phyloP scores from a whole-genome alignment of 2,113 vertebrate species.

The Microtus ochrogaster region DNA sequence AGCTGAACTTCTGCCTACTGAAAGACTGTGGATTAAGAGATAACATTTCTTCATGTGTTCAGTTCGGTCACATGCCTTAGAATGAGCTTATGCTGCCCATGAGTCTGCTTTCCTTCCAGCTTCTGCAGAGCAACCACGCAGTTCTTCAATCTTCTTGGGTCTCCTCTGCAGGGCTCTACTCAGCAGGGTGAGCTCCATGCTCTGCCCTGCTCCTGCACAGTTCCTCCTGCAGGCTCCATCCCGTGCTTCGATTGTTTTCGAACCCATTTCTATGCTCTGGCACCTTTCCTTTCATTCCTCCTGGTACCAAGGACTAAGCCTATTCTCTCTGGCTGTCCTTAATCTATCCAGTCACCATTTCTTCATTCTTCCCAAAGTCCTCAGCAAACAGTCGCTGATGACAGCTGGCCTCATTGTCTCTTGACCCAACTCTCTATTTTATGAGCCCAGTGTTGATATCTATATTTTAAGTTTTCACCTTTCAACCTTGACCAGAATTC shows the following conservation, averaged over 20 bases:
- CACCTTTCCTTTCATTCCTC: not conserved
- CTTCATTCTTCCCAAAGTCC: not conserved
- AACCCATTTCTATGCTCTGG: not conserved
- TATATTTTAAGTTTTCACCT: not conserved
- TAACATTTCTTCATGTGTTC: slow-evolving; percentile 61
- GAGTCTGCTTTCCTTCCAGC: slow-evolving; percentile 4
- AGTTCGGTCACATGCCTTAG: slow-evolving; percentile 56
- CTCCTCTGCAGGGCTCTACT: not conserved
- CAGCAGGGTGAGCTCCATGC: fast-evolving
- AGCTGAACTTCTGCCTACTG: slow-evolving; percentile 27
- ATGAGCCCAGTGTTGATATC: not conserved
- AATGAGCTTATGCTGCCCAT: slow-evolving; percentile 49
- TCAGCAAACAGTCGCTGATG: not conserved
- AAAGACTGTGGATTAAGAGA: slow-evolving; percentile 61
- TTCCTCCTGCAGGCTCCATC: not conserved
- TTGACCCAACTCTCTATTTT: not conserved
- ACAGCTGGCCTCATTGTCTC: not conserved
- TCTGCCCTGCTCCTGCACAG: not conserved
- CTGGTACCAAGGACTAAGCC: not conserved
- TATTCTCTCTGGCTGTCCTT: not conserved
- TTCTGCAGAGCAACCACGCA: not conserved
- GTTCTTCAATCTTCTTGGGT: not conserved
- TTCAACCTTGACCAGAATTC: not conserved
- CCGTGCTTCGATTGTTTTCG: not conserved
- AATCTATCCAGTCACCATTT: not conserved